phyloP scores from a whole-genome alignment of 2,888 invertebrate genomes.

The Cinara cedri region DNA sequence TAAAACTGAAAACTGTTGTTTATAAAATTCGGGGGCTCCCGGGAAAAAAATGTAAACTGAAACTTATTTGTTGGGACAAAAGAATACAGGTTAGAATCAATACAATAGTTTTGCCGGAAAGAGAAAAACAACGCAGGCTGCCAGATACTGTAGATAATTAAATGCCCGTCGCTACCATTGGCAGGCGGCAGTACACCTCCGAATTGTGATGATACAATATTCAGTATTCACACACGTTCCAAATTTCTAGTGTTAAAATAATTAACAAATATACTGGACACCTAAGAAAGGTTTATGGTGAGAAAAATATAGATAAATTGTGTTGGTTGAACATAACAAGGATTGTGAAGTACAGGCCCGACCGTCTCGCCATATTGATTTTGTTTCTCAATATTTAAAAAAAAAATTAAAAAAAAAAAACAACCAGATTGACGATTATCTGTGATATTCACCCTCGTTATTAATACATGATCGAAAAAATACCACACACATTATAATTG shows the following conservation, averaged over 20 bases:
- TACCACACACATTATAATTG: too few species aligned
- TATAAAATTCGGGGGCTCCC: conserved; percentile 47
- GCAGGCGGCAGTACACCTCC: not conserved
- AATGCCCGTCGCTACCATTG: not conserved
- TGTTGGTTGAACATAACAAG: too few species aligned
- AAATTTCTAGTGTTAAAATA: too few species aligned
- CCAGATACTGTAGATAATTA: conserved; percentile 37
- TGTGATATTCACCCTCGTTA: too few species aligned
- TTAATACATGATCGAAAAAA: too few species aligned
- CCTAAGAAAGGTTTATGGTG: too few species aligned
- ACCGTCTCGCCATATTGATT: conserved; percentile 61
- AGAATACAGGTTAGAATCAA: conserved; percentile 57
- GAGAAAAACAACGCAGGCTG: conserved; percentile 53
- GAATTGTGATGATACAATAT: not conserved
- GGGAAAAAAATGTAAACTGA: conserved; percentile 46
- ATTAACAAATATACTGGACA: not conserved
- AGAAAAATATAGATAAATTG: too few species aligned
- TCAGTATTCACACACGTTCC: not conserved
- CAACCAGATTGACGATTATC: too few species aligned
- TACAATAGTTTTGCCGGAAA: conserved; percentile 56
- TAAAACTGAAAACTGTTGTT: conserved; percentile 26
- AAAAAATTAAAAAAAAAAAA: conserved; percentile 12
- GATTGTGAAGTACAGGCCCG: too few species aligned
- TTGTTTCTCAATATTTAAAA: conserved; percentile 57
- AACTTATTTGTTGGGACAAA: conserved; percentile 53